A percentile compares a stretch with the other conserved stretches of the same genome.
Evolutionary conservation across 2,888 invertebrate species (phyloP).

Genomic region (Chrysopilus asiliformis): DNA sequence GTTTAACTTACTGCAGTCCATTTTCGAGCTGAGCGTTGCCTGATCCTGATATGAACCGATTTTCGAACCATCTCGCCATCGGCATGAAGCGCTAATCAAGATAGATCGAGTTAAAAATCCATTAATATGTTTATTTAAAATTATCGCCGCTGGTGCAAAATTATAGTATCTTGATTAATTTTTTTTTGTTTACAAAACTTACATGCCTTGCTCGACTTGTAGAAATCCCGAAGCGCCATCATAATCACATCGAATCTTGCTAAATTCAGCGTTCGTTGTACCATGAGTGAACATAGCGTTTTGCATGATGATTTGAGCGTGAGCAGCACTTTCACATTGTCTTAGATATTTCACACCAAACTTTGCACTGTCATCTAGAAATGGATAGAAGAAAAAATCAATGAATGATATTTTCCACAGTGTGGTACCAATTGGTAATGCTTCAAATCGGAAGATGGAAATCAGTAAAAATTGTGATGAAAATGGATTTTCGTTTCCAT

Average conservation of each 20-base stretch:
- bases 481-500: no score
- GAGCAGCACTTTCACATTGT: conserved; percentile 50
- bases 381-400: neutral
- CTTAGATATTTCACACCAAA: conserved; percentile 47
- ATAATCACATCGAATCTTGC: conserved; percentile 44
- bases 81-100: conserved; percentile 44
- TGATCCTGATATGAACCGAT: conserved; percentile 41
- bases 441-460: no score
- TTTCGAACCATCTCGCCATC: conserved; percentile 44
- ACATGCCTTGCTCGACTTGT: conserved; percentile 42
- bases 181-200: no score
- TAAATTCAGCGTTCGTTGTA: conserved; percentile 40
- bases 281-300: conserved; percentile 46
- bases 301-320: conserved; percentile 40
- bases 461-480: no score
- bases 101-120: conserved; percentile 3
- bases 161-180: no score
- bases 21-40: conserved; percentile 23
- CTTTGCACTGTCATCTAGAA: conserved; percentile 19
- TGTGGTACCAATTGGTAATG: no score
- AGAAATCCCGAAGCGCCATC: conserved; percentile 51
- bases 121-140: neutral
- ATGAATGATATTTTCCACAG: conserved; percentile 1
- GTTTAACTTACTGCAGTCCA: conserved; percentile 45
- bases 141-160: neutral